Conservation (phyloP, 2,113 vertebrate species). For the Phylloscopus whistleri region DNA sequence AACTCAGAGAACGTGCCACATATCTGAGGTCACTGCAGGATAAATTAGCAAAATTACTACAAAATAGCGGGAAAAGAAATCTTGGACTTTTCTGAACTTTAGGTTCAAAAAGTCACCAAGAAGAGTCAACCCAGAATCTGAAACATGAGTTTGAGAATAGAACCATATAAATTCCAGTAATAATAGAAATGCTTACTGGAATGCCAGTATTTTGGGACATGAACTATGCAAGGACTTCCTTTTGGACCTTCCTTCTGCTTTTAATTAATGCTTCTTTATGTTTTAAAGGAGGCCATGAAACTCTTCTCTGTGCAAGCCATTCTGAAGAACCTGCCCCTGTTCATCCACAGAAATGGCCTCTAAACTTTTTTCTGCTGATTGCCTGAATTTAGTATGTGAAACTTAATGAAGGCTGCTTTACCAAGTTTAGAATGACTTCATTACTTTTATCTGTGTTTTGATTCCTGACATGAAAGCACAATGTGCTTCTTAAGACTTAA, state of each 20-base stretch:
- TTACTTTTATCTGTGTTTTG: conserved; percentile 51
- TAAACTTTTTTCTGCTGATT: not conserved
- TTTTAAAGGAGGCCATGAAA: not conserved
- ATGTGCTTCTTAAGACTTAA: not conserved
- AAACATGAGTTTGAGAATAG: not conserved
- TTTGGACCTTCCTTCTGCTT: not conserved
- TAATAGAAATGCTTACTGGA: not conserved
- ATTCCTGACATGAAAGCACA: conserved; percentile 32
- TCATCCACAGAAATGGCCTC: not conserved
- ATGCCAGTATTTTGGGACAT: not conserved
- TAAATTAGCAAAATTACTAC: not conserved
- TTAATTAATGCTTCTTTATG: not conserved
- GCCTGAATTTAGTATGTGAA: conserved; percentile 8
- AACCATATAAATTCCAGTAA: not conserved
- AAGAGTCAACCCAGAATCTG: not conserved
- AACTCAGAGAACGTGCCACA: not conserved
- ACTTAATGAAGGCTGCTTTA: not conserved
- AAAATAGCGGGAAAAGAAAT: not conserved
- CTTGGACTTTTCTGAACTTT: not conserved
- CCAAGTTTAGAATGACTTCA: conserved; percentile 15
- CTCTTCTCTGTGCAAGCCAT: not conserved
- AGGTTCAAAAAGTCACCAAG: not conserved
- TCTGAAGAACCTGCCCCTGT: not conserved
- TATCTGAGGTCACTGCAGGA: not conserved
- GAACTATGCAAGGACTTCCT: not conserved